A percentile compares a stretch with the other conserved stretches of the same genome.
Conservation (phyloP, 2,888 invertebrate species). For the Campoplex capitator region DNA sequence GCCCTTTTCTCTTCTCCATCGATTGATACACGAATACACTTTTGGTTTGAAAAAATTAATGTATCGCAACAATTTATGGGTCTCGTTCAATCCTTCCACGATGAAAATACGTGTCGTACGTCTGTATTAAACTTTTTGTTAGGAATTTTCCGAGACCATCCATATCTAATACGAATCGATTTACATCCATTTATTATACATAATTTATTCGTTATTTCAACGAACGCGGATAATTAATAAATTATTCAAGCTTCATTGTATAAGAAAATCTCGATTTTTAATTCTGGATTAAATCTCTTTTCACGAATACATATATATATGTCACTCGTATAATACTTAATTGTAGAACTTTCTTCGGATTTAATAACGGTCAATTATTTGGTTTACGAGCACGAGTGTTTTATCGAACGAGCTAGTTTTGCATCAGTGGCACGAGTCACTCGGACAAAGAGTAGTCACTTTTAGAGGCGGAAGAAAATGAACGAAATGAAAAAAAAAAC, state of each 20-base stretch:
- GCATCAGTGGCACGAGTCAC: conserved; percentile 33
- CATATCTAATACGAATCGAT: background rate
- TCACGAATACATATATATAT: too few species aligned
- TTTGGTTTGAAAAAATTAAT: background rate
- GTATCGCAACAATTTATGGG: conserved; percentile 8
- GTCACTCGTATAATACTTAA: background rate
- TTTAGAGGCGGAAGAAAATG: background rate
- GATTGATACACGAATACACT: background rate
- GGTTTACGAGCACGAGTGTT: background rate
- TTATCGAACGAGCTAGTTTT: conserved; percentile 11
- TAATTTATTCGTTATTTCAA: background rate
- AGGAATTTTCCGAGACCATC: background rate
- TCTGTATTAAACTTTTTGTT: background rate
- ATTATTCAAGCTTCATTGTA: background rate
- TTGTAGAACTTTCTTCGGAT: background rate
- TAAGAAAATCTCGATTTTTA: background rate
- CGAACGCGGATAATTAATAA: background rate
- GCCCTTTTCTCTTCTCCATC: background rate
- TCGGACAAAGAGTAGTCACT: conserved; percentile 11
- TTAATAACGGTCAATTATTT: conserved; percentile 8
- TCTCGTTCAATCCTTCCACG: background rate
- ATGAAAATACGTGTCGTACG: conserved; percentile 15
- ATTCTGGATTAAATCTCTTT: background rate
- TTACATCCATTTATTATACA: background rate
- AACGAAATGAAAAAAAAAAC: background rate